These are phyloP conservation scores for Caenorhabditis sp. DNA, from an alignment of 2,888 invertebrate genomes.

Conservation along the genomic window DNA sequence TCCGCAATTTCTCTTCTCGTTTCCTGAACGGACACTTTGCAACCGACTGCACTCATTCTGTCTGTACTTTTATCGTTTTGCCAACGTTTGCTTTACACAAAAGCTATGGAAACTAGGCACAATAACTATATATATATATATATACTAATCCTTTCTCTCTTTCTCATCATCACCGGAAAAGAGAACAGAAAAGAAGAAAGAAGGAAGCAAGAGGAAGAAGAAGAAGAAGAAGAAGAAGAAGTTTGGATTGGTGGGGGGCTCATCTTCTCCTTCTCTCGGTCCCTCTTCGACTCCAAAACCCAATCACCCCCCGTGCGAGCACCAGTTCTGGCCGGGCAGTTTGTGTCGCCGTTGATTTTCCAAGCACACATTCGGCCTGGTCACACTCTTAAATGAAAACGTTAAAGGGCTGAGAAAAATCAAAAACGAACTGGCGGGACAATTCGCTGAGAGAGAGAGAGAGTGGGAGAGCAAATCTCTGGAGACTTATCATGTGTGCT, in stretches of 20 bases:
- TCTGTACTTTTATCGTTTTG: too few relatives aligned
- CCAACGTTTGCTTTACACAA: too few relatives aligned
- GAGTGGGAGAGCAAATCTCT: not conserved
- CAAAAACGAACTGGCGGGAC: not conserved
- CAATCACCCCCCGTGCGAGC: conserved; percentile 8
- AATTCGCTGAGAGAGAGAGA: not conserved
- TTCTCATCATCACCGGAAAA: not conserved
- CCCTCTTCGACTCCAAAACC: conserved; percentile 15
- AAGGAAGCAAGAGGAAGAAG: not conserved
- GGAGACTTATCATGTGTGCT: too few relatives aligned
- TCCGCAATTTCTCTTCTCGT: too few relatives aligned
- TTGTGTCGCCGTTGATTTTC: too few relatives aligned
- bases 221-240: not conserved
- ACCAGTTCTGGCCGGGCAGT: not conserved
- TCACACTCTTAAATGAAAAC: too few relatives aligned
- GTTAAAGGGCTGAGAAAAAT: too few relatives aligned
- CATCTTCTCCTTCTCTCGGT: conserved; percentile 2
- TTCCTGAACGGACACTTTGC: too few relatives aligned
- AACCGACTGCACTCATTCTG: too few relatives aligned
- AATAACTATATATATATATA: too few relatives aligned
- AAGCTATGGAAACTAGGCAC: too few relatives aligned
- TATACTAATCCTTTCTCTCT: not conserved
- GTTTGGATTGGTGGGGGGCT: not conserved
- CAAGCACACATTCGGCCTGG: too few relatives aligned
- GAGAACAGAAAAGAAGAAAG: not conserved